Base-by-base conservation (phyloP, 2,113 vertebrate genomes). In the Andinoacara biseriatus region DNA sequence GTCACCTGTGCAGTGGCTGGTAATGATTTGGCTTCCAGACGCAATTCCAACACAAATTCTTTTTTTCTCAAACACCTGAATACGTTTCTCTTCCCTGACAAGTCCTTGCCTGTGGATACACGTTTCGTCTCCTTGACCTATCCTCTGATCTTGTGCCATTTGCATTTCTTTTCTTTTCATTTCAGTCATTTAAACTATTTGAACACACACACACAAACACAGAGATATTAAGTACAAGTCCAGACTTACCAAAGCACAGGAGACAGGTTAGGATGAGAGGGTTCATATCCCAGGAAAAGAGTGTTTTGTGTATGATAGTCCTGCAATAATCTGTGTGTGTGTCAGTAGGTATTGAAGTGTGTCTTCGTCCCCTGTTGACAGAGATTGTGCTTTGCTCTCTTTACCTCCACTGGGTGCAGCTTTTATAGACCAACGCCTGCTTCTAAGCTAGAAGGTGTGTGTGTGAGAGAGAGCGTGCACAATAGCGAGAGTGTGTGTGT, bases 261-360 rank as follows among this genome's bases (percentile, higher is more conserved):
- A 94, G 92, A 74, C 86, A 92, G 89, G 87, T 86, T 82, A 92
- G 81, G 87, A 90, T 13, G 88, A 95, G 88, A 84, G 84, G 6
- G 91, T 94, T 94, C 93, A 93, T 94, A 94, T 94, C 92, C 93
- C 78, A 89, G 91, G 82, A 91, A 67, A 81, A 86, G 43, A 78
- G 83, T 62, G 58, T 90, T 76, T 76, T 84, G 90, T 84, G 84
- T 83, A 59, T 74, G 74, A 81, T 57, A 49, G 74, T 80, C 85
- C 56, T 87, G 82, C 14, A 13, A 76, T 84, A 33, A 86, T 89
- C 78, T 86, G 78, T 86, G 69, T 80, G 84, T 82, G 63, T 72
- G 84, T 82, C 4, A 56, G 29, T 82, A 65, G 46, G 59, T 82
- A 74, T 78, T 35, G 29, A 76, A 74, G 87, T 89, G 86, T 80